Evolutionary conservation across 2,797 vertebrate species (phyloP), one percentile per base, ranked within the genome.

Genomic region (Gobio occitaniae): DNA sequence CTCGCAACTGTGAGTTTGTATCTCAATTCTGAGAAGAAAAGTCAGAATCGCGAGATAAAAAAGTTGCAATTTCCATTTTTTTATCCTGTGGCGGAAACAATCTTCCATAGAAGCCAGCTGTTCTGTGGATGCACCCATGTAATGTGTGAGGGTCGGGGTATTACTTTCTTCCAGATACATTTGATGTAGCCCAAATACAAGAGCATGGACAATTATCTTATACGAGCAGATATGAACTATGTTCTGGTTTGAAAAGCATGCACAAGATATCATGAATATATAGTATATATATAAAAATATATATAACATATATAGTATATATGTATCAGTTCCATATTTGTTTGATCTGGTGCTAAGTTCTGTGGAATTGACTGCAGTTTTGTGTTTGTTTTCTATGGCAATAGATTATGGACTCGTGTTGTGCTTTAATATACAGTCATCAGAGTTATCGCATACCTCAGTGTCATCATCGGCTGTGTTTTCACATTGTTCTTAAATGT

Each of bases 161-260:
- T 92, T 94, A 95, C 94, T 84, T 93, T 96, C 94, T 96, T 97
- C 94, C 94, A 95, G 96, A 96, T 92, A 88, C 92, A 89, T 89
- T 91, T 84, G 95, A 96, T 97, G 96, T 97, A 97, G 97, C 97
- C 96, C 72, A 69, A 84, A 76, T 77, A 68, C 82, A 96, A 97
- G 94, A 96, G 97, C 97, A 98, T 97, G 98, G 96, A 96, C 90
- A 94, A 95, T 94, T 93, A 95, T 96, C 93, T 95, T 95, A 32
- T 89, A 90, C 87, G 87, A 91, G 95, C 94, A 93, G 94, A 92
- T 91, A 94, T 93, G 92, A 93, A 93, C 90, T 92, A 89, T 92
- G 94, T 95, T 95, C 94, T 95, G 93, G 94, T 96, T 96, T 95
- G 93, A 94, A 96, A 96, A 93, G 97, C 97, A 98, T 98, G 97